Evolutionary conservation across 2,888 invertebrate species (phyloP), one percentile per base, ranked within the genome.

Genomic region (Protophormia terraenovae): DNA sequence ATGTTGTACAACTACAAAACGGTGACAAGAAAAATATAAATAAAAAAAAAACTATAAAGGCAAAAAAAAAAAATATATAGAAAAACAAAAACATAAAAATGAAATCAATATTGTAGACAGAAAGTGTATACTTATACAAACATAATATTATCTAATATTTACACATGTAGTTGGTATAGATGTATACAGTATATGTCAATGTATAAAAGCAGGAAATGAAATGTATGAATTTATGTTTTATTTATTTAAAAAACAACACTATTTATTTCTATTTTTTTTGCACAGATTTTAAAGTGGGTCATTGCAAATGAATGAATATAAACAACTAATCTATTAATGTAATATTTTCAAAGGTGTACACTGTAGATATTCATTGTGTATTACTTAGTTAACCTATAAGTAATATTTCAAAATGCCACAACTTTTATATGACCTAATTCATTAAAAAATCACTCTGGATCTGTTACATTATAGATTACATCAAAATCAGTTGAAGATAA

Each of bases 91-190:
- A 38, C 32, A 62, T 58, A 60, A 62, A 62, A 69, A 22, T 66
- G 27, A 72, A 83, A 77, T 77, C 76, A 77, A 77, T 77, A 83
- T 71, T 76, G 53, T 81, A 60, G 60, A 82, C 58, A 73, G 7
- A 73, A 27, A 50, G 27, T 35, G 24, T 60, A n/a, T 29, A 55
- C 19, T 22, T 64, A 62, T 24, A 41, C 35, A 64, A 72, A 64
- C 76, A 76, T 50, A 60, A 75, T 66, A 76, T 69, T 81, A 67
- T 58, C 32, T 78, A 64, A 62, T 62, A 53, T 71, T 80, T 80
- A 73, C 64, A 72, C 69, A 64, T 66, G 55, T 32, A 76, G 16
- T 29, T 50, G 8, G 10, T 35, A 38, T 27, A 62, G 47, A 35
- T 19, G 19, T 38, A 10, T 69, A 50, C 12, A n/a, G n/a, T 29